Evolutionary conservation across 2,113 vertebrate species (phyloP).

Genomic region (Ellobius talpinus): DNA sequence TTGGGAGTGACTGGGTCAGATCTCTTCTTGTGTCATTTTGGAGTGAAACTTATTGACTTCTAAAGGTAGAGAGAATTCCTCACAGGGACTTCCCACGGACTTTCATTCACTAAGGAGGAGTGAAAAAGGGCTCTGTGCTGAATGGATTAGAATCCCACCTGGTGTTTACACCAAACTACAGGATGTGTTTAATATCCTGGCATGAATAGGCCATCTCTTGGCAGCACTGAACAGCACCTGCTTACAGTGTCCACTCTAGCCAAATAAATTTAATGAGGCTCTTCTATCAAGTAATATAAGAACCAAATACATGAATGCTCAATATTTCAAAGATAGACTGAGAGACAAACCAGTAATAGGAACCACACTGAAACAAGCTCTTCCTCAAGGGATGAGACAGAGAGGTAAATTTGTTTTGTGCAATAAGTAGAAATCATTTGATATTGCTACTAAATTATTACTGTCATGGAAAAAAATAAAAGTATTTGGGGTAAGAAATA

Average conservation of each 20-base stretch:
- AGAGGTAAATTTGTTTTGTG: neutral
- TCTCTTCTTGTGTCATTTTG: conserved; percentile 34
- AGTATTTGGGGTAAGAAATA: conserved; percentile 26
- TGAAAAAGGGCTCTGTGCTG: conserved; percentile 11
- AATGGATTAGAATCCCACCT: conserved; percentile 77
- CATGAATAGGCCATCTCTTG: conserved; percentile 62
- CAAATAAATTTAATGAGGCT: conserved; percentile 9
- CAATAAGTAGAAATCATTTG: conserved; percentile 25
- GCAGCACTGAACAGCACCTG: conserved; percentile 61
- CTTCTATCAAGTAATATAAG: conserved; percentile 13
- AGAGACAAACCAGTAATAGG: neutral
- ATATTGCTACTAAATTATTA: neutral
- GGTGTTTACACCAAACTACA: conserved; percentile 76
- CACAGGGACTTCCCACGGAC: conserved; percentile 54
- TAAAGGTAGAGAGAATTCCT: conserved; percentile 56
- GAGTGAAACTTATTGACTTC: conserved; percentile 5
- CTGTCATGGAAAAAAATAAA: neutral
- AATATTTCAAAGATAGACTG: conserved; percentile 1
- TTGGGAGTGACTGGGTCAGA: neutral
- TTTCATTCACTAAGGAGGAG: conserved; percentile 64
- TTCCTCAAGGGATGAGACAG: neutral
- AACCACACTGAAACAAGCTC: neutral
- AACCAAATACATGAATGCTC: neutral
- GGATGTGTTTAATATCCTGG: conserved; percentile 78
- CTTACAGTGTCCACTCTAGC: conserved; percentile 22